Evolutionary conservation across 2,797 vertebrate genomes (phyloP), one percentile per base, ranked within the genome.

Genomic region (Argyrosomus regius): DNA sequence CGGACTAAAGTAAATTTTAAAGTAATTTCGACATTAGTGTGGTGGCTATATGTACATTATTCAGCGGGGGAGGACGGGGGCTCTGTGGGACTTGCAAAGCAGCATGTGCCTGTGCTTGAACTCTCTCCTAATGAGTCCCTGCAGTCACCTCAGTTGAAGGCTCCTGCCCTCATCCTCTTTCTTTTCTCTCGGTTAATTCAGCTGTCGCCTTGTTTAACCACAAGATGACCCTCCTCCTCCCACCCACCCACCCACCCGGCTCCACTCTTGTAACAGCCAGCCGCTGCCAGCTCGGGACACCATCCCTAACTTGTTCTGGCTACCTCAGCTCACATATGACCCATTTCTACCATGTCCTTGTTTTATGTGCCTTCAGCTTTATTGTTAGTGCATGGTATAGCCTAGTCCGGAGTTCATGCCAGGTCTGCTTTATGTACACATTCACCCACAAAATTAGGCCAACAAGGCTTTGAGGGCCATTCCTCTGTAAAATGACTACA

Each of bases 71-170:
- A 86, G 84, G 78, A 78, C 45, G 22, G 53, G 48, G 79, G 59
- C 86, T 84, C 85, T 57, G 88, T 64, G 87, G 89, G 89, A 82
- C 79, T 87, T 84, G 80, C 73, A 75, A 74, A 89, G 77, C 82
- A 82, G 87, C 72, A 6, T 80, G 87, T 78, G 84, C 62, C 80
- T 82, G 77, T 10, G 48, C 84, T 90, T 89, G 80, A 90, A 92
- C 84, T 87, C 81, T 59, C 63, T 85, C 72, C 82, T 93, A 94
- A 93, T 93, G 92, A 93, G 93, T 92, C 90, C 86, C 90, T 81
- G 79, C 78, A 84, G 89, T 90, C 83, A 83, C 89, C 90, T 91
- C 85, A 75, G 79, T 73, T 39, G 26, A 35, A 45, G 59, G 75
- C 80, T 75, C 72, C 57, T 84, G 77, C 87, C 79, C 88, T 85